These are phyloP conservation scores for Sebastiscus tertius DNA, from an alignment of 2,797 vertebrate genomes.

Conservation along the genomic window DNA sequence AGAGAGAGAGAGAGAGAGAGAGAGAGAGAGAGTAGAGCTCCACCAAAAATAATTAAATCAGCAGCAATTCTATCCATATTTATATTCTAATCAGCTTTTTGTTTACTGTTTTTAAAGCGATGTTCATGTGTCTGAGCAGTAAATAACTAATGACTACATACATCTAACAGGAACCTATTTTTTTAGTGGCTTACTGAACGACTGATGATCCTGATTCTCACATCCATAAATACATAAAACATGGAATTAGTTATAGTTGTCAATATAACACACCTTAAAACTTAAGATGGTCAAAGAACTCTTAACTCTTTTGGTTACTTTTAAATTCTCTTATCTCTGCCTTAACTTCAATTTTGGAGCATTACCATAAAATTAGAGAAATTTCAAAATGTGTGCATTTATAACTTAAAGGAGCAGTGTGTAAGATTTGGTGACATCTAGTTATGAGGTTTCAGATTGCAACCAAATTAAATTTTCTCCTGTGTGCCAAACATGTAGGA, in stretches of 20 bases:
- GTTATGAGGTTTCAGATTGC: background rate
- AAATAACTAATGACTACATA: conserved; percentile 37
- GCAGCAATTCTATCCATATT: conserved; percentile 61
- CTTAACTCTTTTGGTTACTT: background rate
- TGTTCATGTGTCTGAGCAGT: conserved; percentile 15
- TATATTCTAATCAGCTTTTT: conserved; percentile 68
- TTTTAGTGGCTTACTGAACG: background rate
- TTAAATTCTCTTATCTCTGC: background rate
- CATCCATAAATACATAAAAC: conserved; percentile 58
- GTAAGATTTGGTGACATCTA: background rate
- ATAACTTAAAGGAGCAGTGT: background rate
- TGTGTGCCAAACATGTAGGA: background rate
- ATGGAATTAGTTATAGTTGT: conserved; percentile 27
- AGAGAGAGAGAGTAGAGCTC: background rate
- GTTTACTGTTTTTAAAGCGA: conserved; percentile 47
- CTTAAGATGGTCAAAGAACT: background rate
- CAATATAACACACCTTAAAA: conserved; percentile 11
- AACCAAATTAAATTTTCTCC: background rate
- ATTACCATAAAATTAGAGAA: background rate
- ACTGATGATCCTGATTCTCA: conserved; percentile 46
- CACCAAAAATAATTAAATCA: conserved; percentile 44
- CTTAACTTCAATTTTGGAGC: background rate
- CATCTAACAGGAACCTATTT: background rate
- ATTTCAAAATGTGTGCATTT: background rate
- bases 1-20: background rate